Evolutionary conservation across 1,140 invertebrate species (phyloP), one percentile per base, ranked within the genome.

Genomic region (Pentalonia nigronervosa): DNA sequence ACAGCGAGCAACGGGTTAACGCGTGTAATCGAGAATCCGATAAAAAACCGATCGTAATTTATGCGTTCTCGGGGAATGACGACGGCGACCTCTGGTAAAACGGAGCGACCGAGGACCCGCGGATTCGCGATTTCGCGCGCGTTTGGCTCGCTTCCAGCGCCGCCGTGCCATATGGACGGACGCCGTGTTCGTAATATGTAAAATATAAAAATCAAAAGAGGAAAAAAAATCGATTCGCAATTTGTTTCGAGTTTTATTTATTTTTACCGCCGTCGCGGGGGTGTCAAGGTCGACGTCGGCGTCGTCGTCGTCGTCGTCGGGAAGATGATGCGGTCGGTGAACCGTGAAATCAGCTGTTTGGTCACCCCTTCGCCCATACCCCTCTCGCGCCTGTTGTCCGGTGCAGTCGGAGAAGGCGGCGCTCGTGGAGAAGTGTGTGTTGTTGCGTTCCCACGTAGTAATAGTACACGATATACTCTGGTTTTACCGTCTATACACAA

Each of bases 281-380:
- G 76, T 84, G 81, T 84, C 91, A 93, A 93, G 91, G 91, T 93
- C 89, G 25, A 23, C 48, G 8, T 2, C 47, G 87, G 34, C 67
- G 4, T 1, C 41, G 41, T 41, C 41, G 41, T 41, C n/a, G 90
- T 83, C n/a, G 81, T 50, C 90, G 90, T 56, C 30, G 67, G 25
- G 53, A 91, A 48, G 91, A 92, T 91, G 67, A 81, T 25, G 36
- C 91, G 91, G 91, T 93, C 91, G 50, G 76, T 56, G 91, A 93
- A 93, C 91, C 91, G 91, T 93, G 53, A 84, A 84, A 50, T 93
- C 91, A 93, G 91, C 91, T 93, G 91, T 93, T 93, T 45, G 56
- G 47, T 67, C 90, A 91, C 36, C 53, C 45, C 45, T 83, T 17
- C 67, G 7, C 25, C n/a, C 45, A 9, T 30, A 20, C 41, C 9